Evolutionary conservation across 64 coral and sea anemone genomes (phyloP).

Genomic region (Montipora cactus): DNA sequence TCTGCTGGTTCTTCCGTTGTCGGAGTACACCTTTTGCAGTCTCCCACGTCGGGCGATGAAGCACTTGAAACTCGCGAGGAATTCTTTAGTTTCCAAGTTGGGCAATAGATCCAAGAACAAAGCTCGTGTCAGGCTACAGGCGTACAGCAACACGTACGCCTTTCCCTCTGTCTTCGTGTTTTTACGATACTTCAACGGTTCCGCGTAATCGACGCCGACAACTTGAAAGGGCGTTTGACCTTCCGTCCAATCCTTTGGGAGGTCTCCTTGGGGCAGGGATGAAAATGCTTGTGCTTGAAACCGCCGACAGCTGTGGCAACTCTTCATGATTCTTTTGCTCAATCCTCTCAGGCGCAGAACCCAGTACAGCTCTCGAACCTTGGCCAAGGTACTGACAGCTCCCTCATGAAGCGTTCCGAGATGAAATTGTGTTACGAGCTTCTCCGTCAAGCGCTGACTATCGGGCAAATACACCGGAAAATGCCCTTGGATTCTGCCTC

Average conservation of each 20-base stretch:
- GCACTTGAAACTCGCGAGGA: neutral
- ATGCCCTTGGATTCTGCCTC: slow-evolving; percentile 4
- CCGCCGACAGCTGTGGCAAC: slow-evolving; percentile 3
- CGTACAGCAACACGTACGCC: neutral
- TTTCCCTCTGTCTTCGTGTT: neutral
- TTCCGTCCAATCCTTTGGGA: neutral
- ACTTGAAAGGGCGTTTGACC: neutral
- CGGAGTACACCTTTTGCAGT: neutral
- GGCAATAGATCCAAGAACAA: neutral
- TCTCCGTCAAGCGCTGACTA: slow-evolving; percentile 10
- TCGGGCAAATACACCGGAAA: slow-evolving; percentile 21
- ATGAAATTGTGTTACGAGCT: slow-evolving; percentile 7
- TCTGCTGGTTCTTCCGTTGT: neutral
- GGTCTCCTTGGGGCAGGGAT: neutral
- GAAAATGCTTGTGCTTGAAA: neutral
- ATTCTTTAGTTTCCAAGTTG: no score
- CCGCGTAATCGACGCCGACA: neutral
- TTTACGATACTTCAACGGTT: neutral
- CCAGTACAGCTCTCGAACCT: slow-evolving; percentile 11
- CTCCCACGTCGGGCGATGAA: neutral
- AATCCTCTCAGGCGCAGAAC: neutral
- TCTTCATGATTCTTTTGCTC: neutral
- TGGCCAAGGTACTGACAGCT: slow-evolving; percentile 5
- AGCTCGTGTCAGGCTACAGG: neutral
- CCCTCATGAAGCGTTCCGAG: slow-evolving; percentile 8